These are phyloP conservation scores for Pogonocherus hispidulus DNA, from an alignment of 2,888 invertebrate genomes.

Conservation along the genomic window DNA sequence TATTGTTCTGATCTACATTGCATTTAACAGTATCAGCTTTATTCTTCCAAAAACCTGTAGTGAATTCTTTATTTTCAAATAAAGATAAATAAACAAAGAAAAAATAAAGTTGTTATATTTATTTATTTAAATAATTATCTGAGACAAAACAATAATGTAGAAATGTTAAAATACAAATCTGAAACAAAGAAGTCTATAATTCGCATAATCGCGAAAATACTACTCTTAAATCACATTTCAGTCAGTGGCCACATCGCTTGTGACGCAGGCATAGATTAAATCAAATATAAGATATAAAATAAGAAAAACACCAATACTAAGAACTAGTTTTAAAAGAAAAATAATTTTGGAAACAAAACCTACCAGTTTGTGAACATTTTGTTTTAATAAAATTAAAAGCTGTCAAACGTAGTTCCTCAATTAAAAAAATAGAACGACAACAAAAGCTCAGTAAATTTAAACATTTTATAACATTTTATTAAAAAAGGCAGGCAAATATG, in stretches of 20 bases:
- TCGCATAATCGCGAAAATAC: slow-evolving; percentile 34
- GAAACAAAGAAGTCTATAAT: slow-evolving; percentile 44
- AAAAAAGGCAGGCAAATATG: too few species aligned
- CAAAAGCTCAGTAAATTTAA: neutral
- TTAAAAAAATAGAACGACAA: neutral
- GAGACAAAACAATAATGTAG: slow-evolving; percentile 24
- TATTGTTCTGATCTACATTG: too few species aligned
- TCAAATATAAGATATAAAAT: slow-evolving; percentile 2
- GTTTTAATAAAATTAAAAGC: neutral
- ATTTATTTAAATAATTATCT: slow-evolving; percentile 17
- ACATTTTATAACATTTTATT: neutral
- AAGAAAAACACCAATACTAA: neutral
- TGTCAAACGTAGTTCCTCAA: neutral
- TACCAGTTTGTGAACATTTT: neutral
- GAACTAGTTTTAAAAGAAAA: neutral
- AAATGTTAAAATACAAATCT: slow-evolving; percentile 32
- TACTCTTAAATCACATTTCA: slow-evolving; percentile 25
- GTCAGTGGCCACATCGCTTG: slow-evolving; percentile 16
- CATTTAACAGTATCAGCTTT: too few species aligned
- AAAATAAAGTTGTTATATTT: neutral
- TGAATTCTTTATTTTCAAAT: too few species aligned
- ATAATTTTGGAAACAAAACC: neutral
- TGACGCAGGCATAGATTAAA: neutral
- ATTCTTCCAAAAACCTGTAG: too few species aligned
- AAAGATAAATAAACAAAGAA: too few species aligned